Percentiles rank a stretch among this genome's conserved stretches.
Evolutionary conservation across 2,888 invertebrate genomes (phyloP).

Genomic region (Drosophila anomalata): DNA sequence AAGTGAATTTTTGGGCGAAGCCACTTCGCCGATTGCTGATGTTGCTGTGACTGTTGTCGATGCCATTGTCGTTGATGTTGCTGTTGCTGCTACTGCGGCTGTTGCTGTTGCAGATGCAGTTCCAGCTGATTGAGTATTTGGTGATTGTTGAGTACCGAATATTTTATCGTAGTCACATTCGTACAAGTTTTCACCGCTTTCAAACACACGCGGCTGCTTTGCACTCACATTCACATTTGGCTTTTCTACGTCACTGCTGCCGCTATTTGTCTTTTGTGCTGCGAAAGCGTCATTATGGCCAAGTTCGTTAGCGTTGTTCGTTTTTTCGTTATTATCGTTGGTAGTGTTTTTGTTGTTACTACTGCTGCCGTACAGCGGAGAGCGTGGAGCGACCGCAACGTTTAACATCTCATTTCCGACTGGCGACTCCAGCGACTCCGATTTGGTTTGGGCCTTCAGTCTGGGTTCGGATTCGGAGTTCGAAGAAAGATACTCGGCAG

Average conservation of each 20-base stretch:
- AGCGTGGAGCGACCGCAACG: conserved; percentile 73
- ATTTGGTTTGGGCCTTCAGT: conserved; percentile 39
- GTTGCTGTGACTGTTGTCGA: conserved; percentile 30
- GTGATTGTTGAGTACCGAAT: conserved; percentile 58
- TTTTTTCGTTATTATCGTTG: conserved; percentile 31
- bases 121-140: conserved; percentile 36
- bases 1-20: conserved; percentile 77
- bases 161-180: conserved; percentile 71
- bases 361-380: conserved; percentile 53
- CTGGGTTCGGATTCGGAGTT: conserved; percentile 53
- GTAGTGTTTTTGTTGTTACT: conserved; percentile 25
- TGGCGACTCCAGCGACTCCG: conserved; percentile 60
- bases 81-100: conserved; percentile 30
- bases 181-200: conserved; percentile 58
- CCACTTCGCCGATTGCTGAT: conserved; percentile 17
- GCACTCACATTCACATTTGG: conserved; percentile 60
- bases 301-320: conserved; percentile 47
- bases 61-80: conserved; percentile 18
- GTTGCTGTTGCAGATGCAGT: conserved; percentile 27
- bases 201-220: conserved; percentile 58
- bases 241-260: conserved; percentile 65
- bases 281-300: conserved; percentile 77
- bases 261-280: conserved; percentile 66
- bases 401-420: conserved; percentile 82
- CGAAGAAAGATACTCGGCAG: not conserved